Base-by-base conservation (phyloP, 2,888 invertebrate genomes). In the Chrysodeixis includens region DNA sequence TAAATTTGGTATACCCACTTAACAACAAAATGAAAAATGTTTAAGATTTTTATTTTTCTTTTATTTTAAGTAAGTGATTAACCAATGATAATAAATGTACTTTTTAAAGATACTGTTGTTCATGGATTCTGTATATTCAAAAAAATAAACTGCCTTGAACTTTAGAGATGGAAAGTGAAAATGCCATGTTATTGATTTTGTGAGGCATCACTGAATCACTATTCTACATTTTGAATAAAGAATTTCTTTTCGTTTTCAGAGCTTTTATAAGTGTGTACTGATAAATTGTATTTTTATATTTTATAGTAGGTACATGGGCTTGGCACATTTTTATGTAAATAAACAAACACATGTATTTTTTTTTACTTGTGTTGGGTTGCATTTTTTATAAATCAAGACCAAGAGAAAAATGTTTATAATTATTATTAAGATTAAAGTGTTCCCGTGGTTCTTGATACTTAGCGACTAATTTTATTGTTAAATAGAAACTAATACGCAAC, bases 111-210 rank as follows among this genome's bases (percentile, higher is more conserved):
- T 18, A 20, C 20, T 40, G 56, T 30, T 30, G 18, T 54, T 12
- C 22, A 53, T 26, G 16, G 7, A n/a, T 14, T 30, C 12, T 10
- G n/a, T 22, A n/a, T 20, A 26, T 26, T 56, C 32, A 59, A 66
- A 51, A 71, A 60, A 51, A 66, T 56, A 35, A n/a, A 65, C 49
- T 59, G 71, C 73, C 72, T 76, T 66, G 62, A 74, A 66, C 72
- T 71, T 71, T 66, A 49, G 52, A 76, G 58, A 52, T 44, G 66
- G 67, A 76, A 74, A 71, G 59, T 74, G 71, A 66, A 74, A 76
- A 71, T n/a, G 46, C 59, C 59, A 71, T 65, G 61, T 62, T 66
- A 60, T 71, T 76, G 66, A 66, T 62, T 76, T 35, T 57, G 20
- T 53, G 44, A 26, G 51, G 54, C 56, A 53, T 51, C 44, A 56